Percentiles rank a stretch among this genome's conserved stretches.
phyloP scores from a whole-genome alignment of 1,140 invertebrate genomes.

The Panulirus ornatus region DNA sequence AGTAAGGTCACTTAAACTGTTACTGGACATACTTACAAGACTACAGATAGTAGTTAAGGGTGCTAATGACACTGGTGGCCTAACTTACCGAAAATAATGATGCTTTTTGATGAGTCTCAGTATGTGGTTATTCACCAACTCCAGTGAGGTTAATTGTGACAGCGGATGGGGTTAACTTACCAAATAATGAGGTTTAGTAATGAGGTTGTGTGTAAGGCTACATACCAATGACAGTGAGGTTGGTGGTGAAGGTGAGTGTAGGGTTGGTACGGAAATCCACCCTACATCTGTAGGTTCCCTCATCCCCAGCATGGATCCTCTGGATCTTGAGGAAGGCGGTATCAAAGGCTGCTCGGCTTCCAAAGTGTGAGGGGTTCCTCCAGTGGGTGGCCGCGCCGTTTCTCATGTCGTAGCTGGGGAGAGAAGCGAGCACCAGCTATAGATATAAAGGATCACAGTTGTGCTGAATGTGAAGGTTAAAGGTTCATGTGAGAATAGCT shows the following conservation, averaged over 20 bases:
- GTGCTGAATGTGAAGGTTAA: not conserved
- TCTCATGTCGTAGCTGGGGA: constrained; percentile 35
- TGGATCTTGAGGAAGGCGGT: constrained; percentile 29
- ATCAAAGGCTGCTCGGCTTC: constrained; percentile 45
- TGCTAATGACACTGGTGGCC: too few species aligned
- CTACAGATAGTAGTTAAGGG: too few species aligned
- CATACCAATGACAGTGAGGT: constrained; percentile 92
- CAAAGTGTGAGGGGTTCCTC: constrained; percentile 38
- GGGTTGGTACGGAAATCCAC: constrained; percentile 93
- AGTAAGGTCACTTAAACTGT: too few species aligned
- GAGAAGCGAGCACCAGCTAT: not conserved
- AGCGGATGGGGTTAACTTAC: too few species aligned
- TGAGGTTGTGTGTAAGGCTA: too few species aligned
- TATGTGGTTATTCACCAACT: too few species aligned
- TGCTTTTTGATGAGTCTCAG: too few species aligned
- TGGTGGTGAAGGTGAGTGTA: constrained; percentile 89
- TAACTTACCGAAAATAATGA: too few species aligned
- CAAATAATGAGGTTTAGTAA: too few species aligned
- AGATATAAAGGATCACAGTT: not conserved
- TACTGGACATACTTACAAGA: too few species aligned
- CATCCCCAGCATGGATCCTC: constrained; percentile 83
- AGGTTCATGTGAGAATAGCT: not conserved
- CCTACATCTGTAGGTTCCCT: constrained; percentile 90
- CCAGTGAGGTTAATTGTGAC: too few species aligned
- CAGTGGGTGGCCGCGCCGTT: constrained; percentile 36